Base-by-base conservation (phyloP, 2,888 invertebrate genomes). In the Oegoconia quadripuncta region DNA sequence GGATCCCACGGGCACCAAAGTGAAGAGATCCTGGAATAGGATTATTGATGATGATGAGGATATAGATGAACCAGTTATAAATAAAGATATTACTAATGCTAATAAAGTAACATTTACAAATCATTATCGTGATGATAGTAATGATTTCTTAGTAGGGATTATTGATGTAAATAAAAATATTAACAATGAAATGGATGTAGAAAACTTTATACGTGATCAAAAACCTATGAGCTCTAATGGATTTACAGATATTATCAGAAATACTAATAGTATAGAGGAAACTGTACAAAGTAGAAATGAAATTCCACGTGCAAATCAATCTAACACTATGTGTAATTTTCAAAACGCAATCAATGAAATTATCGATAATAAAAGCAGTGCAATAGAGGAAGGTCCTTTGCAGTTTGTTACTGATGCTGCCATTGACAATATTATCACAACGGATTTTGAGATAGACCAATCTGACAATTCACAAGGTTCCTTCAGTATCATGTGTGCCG, bases 1-100 rank as follows among this genome's bases (percentile, higher is more conserved):
- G 61, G 86, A 86, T 42, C 57, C 63, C 1, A 77, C 80, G 1
- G 86, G 83, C 3, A 80, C 64, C 7, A 86, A 87, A 61, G 69
- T 77, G 8, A 87, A 87, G 52, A 66, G 76, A 23, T 65, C 76
- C n/a, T n/a, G n/a, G n/a, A n/a, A n/a, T n/a, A n/a, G n/a, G n/a
- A n/a, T 42, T 8, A 13, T 13, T 23, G 30, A 45, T 28, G 20
- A 22, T 22, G 22, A 22, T 14, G 11, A 20, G 1, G 3, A 22
- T 34, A 34, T 15, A 13, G 27, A 11, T 11, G 27, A 27, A n/a
- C n/a, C 20, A 15, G 18, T 13, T 23, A 20, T 11, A 34, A 27
- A 34, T 12, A 17, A 35, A 7, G 11, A 15, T n/a, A 28, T 20
- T 20, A 13, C 44, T 22, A 39, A 32, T 18, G 42, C 14, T 11